A percentile compares a stretch with the other conserved stretches of the same genome.
These are phyloP conservation scores for Auanema freiburgensis DNA, from an alignment of 2,888 invertebrate species.

Conservation along the genomic window DNA sequence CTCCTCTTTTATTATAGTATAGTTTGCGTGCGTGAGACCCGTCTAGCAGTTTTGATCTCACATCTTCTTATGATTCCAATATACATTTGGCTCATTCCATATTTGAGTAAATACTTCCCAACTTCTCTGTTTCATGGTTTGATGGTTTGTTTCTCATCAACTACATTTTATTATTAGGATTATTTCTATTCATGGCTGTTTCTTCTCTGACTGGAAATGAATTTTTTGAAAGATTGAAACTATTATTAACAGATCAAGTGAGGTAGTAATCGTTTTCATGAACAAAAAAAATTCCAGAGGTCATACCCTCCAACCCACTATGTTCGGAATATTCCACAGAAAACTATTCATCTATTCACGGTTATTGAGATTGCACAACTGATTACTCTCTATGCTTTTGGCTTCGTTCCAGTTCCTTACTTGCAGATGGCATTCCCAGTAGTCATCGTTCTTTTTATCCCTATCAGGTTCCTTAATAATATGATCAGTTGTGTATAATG, in stretches of 20 bases:
- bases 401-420: constrained; percentile 68
- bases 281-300: constrained; percentile 61
- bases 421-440: constrained; percentile 72
- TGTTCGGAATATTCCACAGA: constrained; percentile 68
- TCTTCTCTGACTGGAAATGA: constrained; percentile 69
- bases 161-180: constrained; percentile 8
- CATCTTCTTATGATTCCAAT: constrained; percentile 68
- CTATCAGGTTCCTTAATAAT: constrained; percentile 41
- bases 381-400: constrained; percentile 67
- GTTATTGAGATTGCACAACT: constrained; percentile 67
- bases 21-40: constrained; percentile 68
- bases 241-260: constrained; percentile 69
- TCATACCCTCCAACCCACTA: constrained; percentile 70
- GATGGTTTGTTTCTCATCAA: not conserved
- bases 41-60: constrained; percentile 67
- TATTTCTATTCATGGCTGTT: constrained; percentile 68
- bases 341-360: constrained; percentile 68
- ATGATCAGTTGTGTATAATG: constrained; percentile 68
- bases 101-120: constrained; percentile 36
- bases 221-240: constrained; percentile 68
- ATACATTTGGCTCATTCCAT: constrained; percentile 66
- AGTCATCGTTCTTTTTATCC: constrained; percentile 65
- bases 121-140: constrained; percentile 65
- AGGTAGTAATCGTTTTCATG: not conserved
- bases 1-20: constrained; percentile 63